Base-by-base conservation (phyloP, 2,888 invertebrate species). In the Heliconius sara region DNA sequence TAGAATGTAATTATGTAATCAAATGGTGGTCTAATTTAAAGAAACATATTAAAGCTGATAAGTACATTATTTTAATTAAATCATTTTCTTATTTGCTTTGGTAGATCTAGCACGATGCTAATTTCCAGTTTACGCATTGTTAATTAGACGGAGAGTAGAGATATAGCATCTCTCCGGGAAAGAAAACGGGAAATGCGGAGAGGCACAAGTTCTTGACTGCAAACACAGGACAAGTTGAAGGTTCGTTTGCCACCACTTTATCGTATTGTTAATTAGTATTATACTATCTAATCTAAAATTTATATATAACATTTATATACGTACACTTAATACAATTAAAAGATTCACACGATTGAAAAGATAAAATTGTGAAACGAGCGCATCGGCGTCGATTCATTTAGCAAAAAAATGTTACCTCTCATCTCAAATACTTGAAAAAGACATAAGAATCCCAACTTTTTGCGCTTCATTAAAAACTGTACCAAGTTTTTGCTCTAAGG, bases 381-480 rank as follows among this genome's bases (percentile, higher is more conserved):
- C 30, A 60, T 68, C 73, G 57, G 60, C 39, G 57, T 78, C 72
- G 30, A 25, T 65, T 39, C 60, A 22, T 52, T 77, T 43, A 22
- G 43, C 65, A 77, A 82, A 82, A 52, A 80, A 82, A 77, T 76
- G 13, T 30, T 63, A 66, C 79, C 77, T 79, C 65, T 78, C 77
- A 60, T 60, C 60, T 60, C 60, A 70, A 75, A 72, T 52, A 78
- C 78, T 80, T 72, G 47, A 77, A 75, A 77, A 79, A 70, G 43
- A 78, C 72, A 74, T 57, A 67, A 68, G 74, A 74, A 79, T 60
- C 39, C 57, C 65, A 78, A 81, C 65, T 81, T 82, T 82, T 80
- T 80, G 68, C 80, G 66, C 70, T 60, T 77, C 77, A 71, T 78
- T 82, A 82, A 80, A 80, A 79, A 79, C 67, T 74, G 76, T 77